These are phyloP conservation scores for Agrilus mali DNA, from an alignment of 2,888 invertebrate species.

Conservation along the genomic window DNA sequence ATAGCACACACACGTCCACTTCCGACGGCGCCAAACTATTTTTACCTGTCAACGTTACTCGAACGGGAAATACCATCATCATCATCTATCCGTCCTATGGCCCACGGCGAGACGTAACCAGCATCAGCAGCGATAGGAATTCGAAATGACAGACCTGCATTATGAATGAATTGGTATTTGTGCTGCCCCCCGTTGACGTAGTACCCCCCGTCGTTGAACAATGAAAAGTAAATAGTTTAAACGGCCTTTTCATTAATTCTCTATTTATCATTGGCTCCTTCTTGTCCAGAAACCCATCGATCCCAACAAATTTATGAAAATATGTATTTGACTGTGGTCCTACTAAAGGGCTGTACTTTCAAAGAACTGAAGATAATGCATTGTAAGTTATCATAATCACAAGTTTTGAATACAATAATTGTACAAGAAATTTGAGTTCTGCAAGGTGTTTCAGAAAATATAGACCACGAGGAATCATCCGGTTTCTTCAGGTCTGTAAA, in stretches of 20 bases:
- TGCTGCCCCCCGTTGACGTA: constrained; percentile 15
- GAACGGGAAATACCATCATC: constrained; percentile 9
- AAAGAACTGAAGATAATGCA: too few species aligned
- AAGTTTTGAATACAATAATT: too few species aligned
- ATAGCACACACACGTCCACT: constrained; percentile 5
- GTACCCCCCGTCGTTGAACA: constrained; percentile 18
- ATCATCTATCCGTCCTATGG: too few species aligned
- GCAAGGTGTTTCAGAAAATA: too few species aligned
- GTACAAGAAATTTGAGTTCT: too few species aligned
- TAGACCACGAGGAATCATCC: too few species aligned
- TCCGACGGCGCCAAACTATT: constrained; percentile 19
- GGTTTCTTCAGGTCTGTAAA: too few species aligned
- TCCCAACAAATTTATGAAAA: too few species aligned
- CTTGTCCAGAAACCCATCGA: too few species aligned
- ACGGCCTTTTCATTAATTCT: constrained; percentile 15
- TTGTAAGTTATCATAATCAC: too few species aligned
- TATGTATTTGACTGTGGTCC: too few species aligned
- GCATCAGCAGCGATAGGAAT: constrained; percentile 22
- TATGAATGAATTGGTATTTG: constrained; percentile 21
- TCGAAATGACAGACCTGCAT: constrained; percentile 23
- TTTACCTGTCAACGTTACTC: constrained; percentile 15
- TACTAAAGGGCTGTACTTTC: too few species aligned
- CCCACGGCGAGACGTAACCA: neutral
- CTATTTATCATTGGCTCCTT: constrained; percentile 7
- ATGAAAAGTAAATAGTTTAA: constrained; percentile 17